phyloP scores from a whole-genome alignment of 1,140 invertebrate species.

The Scaptomyza graminum region DNA sequence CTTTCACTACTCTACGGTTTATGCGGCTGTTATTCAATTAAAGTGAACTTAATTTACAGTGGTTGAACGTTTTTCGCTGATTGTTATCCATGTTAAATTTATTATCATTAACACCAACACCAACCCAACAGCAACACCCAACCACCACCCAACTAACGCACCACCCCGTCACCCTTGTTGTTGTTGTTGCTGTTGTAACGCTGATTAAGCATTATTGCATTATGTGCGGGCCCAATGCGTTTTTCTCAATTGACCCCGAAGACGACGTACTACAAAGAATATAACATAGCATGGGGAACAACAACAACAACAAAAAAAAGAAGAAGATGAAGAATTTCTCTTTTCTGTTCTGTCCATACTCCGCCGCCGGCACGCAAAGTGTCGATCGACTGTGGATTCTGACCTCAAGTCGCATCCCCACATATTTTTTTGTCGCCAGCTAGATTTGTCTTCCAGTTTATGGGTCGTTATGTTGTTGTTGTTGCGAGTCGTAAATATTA shows the following conservation, averaged over 20 bases:
- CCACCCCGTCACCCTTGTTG: neutral
- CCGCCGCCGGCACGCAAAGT: constrained; percentile 7
- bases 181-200: constrained; percentile 59
- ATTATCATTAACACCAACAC: constrained; percentile 61
- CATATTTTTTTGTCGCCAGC: neutral
- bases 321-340: neutral
- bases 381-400: constrained; percentile 14
- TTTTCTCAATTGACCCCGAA: constrained; percentile 70
- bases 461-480: neutral
- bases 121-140: no score
- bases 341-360: constrained; percentile 10
- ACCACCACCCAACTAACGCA: neutral
- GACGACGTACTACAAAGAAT: neutral
- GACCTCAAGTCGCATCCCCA: constrained; percentile 16
- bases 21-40: constrained; percentile 60
- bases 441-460: constrained; percentile 7
- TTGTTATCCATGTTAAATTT: constrained; percentile 76
- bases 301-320: neutral
- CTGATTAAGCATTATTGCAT: constrained; percentile 76
- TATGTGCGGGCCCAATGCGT: constrained; percentile 75
- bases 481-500: constrained; percentile 16
- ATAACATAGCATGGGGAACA: neutral
- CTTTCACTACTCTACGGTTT: constrained; percentile 11
- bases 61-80: constrained; percentile 65
- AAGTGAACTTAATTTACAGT: constrained; percentile 74